A percentile compares a stretch with the other conserved stretches of the same genome.
Conservation (phyloP, 1,140 invertebrate genomes). For the Neodiprion lecontei region DNA sequence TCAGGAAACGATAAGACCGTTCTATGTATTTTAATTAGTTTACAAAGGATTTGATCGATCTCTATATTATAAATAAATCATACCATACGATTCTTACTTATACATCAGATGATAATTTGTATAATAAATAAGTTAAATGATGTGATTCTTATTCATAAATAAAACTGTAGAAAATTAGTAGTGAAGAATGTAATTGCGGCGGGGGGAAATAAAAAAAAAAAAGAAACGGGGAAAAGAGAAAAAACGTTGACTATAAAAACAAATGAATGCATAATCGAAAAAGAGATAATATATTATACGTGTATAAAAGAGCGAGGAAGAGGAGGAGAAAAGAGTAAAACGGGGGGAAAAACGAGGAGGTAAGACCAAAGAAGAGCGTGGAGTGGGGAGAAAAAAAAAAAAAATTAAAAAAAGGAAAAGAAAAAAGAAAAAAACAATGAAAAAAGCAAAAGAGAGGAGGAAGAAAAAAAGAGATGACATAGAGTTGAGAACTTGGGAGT, state of each 20-base stretch:
- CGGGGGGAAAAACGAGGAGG: conserved; percentile 10
- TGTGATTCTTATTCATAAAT: too few species aligned
- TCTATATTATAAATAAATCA: too few species aligned
- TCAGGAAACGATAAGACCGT: too few species aligned
- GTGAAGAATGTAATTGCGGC: too few species aligned
- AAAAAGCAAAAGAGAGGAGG: conserved; percentile 28
- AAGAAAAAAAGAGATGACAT: conserved; percentile 22
- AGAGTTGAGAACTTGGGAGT: conserved; percentile 32
- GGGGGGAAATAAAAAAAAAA: neutral
- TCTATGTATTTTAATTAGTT: too few species aligned
- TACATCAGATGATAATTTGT: too few species aligned
- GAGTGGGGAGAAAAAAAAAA: conserved; percentile 36
- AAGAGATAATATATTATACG: too few species aligned
- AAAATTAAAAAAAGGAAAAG: conserved; percentile 23
- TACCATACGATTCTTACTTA: too few species aligned
- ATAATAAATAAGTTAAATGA: too few species aligned
- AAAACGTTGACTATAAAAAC: neutral
- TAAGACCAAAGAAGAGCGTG: conserved; percentile 38
- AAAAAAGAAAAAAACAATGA: neutral
- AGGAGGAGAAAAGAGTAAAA: neutral
- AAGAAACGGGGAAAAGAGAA: neutral
- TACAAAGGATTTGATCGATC: too few species aligned
- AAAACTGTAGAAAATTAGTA: too few species aligned
- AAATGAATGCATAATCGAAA: neutral
- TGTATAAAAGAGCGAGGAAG: neutral